Percentiles rank a stretch among this genome's conserved stretches.
These are phyloP conservation scores for Phymastichus coffea DNA, from an alignment of 1,140 invertebrate genomes.

Conservation along the genomic window DNA sequence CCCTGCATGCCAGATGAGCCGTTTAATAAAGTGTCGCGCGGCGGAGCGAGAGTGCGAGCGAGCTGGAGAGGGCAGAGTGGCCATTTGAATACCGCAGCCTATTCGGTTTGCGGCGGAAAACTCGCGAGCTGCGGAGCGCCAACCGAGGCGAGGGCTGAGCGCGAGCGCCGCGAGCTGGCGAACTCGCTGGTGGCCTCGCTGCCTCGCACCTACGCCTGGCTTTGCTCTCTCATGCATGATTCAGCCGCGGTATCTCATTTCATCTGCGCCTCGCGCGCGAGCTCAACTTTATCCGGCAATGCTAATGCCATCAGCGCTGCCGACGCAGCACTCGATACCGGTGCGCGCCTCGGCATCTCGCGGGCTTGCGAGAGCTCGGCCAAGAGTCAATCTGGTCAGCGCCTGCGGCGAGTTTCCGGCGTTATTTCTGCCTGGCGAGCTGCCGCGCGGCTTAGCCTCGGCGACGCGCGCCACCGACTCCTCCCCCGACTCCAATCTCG, in stretches of 20 bases:
- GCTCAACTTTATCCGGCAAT: slow-evolving; percentile 57
- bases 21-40: slow-evolving; percentile 55
- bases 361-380: no score
- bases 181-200: slow-evolving; percentile 16
- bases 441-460: neutral
- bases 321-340: slow-evolving; percentile 42
- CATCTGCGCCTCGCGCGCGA: slow-evolving; percentile 37
- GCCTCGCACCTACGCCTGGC: slow-evolving; percentile 41
- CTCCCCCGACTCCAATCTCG: neutral
- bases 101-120: slow-evolving; percentile 54
- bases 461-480: slow-evolving; percentile 26
- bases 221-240: slow-evolving; percentile 58
- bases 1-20: slow-evolving; percentile 39
- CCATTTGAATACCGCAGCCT: slow-evolving; percentile 55
- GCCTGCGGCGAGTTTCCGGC: no score
- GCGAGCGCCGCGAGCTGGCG: neutral
- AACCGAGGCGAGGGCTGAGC: slow-evolving; percentile 14
- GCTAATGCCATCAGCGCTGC: slow-evolving; percentile 56
- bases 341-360: no score
- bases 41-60: no score
- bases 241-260: slow-evolving; percentile 58
- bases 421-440: no score
- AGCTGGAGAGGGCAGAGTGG: no score
- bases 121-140: no score
- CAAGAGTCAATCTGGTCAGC: no score